Conservation (phyloP, 2,888 invertebrate genomes). For the Ptilodon capucinus region DNA sequence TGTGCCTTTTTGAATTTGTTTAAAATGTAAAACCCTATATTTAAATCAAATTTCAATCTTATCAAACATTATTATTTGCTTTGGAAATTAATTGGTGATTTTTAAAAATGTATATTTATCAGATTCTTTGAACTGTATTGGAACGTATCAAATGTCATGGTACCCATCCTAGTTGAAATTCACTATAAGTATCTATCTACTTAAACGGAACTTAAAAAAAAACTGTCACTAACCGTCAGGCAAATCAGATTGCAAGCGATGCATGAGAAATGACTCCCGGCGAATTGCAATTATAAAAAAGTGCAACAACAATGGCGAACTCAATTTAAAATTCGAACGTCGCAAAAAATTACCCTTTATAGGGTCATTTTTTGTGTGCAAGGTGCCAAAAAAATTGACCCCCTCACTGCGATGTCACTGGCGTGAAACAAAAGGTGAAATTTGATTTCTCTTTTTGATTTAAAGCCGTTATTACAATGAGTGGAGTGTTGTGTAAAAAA, state of each 20-base stretch:
- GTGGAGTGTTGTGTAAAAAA: constrained; percentile 41
- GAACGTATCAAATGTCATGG: no score
- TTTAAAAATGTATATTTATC: no score
- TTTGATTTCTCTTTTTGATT: constrained; percentile 72
- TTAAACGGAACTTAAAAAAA: constrained; percentile 32
- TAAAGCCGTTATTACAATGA: constrained; percentile 64
- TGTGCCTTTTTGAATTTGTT: no score
- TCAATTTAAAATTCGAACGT: constrained; percentile 70
- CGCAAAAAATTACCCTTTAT: constrained; percentile 47
- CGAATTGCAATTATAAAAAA: constrained; percentile 73
- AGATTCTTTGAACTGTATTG: no score
- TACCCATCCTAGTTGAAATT: no score
- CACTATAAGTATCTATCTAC: no score
- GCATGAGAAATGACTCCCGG: constrained; percentile 80
- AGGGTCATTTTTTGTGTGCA: constrained; percentile 31
- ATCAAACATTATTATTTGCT: no score
- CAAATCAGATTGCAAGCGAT: constrained; percentile 80
- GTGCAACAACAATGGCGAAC: constrained; percentile 60
- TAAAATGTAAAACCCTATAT: no score
- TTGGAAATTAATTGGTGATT: no score
- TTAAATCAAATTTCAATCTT: no score
- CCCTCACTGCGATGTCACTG: constrained; percentile 61
- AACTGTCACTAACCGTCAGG: constrained; percentile 58
- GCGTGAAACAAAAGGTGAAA: constrained; percentile 73
- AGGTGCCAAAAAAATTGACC: constrained; percentile 41